Base-by-base conservation (phyloP, 2,888 invertebrate species). In the Synanthedon myopaeformis region DNA sequence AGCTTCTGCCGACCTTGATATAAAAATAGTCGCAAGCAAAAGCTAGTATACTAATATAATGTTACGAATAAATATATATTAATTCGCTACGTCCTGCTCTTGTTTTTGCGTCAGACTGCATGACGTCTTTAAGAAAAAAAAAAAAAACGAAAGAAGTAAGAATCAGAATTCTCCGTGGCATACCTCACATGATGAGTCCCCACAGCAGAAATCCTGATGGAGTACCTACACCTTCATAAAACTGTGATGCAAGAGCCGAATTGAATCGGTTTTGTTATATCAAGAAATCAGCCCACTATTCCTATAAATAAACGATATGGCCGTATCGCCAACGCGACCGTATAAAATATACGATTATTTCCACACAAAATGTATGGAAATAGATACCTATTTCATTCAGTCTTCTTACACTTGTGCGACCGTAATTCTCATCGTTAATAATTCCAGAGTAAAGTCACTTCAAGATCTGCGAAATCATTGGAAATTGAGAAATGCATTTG, bases 381-480 rank as follows among this genome's bases (percentile, higher is more conserved):
- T 48, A 55, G 5, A 60, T 52, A 54, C 56, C 76, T 74, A 66
- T 69, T 63, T 35, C 75, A 82, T 71, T 67, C 50, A 56, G 71
- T 61, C 66, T 76, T 69, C 59, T 82, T 67, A 63, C 67, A 73
- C 65, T 65, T 67, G 75, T 75, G 73, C 77, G 79, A 76, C 72
- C 68, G 76, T 75, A 76, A 76, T 76, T 74, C 72, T 76, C 72
- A 68, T 72, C 74, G 72, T 76, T 74, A 74, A 74, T 75, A 78
- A 75, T 78, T 73, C 73, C 77, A 64, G 68, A 76, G 83, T 80
- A 79, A 70, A 75, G 69, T 72, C 72, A 77, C 81, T 76, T 78
- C 76, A 72, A 82, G 80, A 81, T 82, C 79, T 83, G 82, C 82
- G 78, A 82, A 80, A 70, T 74, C 71, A 67, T 62, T 65, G 57